A percentile compares a stretch with the other conserved stretches of the same genome.
These are phyloP conservation scores for Amia ocellicauda DNA, from an alignment of 2,113 vertebrate species.

Conservation along the genomic window DNA sequence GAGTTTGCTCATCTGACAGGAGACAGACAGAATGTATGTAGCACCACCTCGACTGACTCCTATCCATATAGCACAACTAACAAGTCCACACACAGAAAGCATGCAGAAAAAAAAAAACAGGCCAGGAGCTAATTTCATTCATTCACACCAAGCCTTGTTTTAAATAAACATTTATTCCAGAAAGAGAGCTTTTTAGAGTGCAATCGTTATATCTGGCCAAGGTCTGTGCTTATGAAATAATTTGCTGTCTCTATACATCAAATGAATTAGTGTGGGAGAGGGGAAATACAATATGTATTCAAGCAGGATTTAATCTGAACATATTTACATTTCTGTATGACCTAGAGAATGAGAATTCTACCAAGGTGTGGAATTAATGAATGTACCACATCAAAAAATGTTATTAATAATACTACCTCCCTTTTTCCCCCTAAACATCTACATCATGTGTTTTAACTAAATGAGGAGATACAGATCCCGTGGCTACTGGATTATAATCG, in stretches of 20 bases:
- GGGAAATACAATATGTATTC: background rate
- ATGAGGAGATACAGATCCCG: too few relatives aligned
- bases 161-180: background rate
- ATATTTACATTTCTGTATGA: background rate
- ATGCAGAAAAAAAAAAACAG: too few relatives aligned
- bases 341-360: background rate
- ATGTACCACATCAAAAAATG: constrained; percentile 5
- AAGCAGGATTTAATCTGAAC: background rate
- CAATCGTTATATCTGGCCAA: background rate
- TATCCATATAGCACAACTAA: too few relatives aligned
- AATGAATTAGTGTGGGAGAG: background rate
- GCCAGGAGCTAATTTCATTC: too few relatives aligned
- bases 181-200: background rate
- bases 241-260: constrained; percentile 5
- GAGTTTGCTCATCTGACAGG: constrained; percentile 98
- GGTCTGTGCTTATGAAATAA: background rate
- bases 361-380: background rate
- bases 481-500: too few relatives aligned
- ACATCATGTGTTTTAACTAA: too few relatives aligned
- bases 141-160: background rate
- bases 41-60: background rate
- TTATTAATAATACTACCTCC: too few relatives aligned
- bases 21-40: constrained; percentile 94
- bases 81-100: background rate
- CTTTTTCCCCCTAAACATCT: too few relatives aligned